phyloP scores from a whole-genome alignment of 2,113 vertebrate species.

The Aegypius monachus region DNA sequence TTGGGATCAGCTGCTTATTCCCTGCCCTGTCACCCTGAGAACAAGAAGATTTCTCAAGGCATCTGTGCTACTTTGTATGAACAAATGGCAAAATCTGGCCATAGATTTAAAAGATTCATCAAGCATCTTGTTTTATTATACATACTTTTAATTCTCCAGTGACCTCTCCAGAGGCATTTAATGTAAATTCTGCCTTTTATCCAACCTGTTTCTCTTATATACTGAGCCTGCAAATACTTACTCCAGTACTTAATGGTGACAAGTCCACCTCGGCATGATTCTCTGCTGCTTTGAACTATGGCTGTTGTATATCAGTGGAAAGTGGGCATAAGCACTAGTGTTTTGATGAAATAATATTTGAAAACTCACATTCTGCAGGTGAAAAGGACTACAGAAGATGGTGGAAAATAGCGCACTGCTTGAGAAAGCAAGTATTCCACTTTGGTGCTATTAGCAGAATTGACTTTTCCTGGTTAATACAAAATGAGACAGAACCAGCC shows the following conservation, averaged over 20 bases:
- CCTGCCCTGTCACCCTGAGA: neutral
- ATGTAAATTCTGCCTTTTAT: neutral
- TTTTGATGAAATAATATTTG: neutral
- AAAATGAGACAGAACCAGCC: neutral
- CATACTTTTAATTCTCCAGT: neutral
- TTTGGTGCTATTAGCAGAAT: neutral
- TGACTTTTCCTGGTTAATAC: neutral
- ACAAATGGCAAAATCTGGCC: neutral
- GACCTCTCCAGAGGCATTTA: neutral
- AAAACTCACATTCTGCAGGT: neutral
- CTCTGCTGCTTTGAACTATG: neutral
- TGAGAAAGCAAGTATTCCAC: neutral
- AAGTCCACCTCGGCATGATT: neutral
- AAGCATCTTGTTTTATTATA: neutral
- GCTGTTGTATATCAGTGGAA: neutral
- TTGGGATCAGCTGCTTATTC: neutral
- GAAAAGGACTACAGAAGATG: neutral
- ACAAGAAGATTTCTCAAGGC: neutral
- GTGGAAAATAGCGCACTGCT: neutral
- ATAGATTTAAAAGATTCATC: neutral
- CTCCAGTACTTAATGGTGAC: neutral
- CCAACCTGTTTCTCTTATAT: neutral
- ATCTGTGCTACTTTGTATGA: neutral
- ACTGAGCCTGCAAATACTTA: neutral
- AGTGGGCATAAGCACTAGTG: neutral